phyloP scores from a whole-genome alignment of 37 sponge, comb jelly and placozoan species.

The Dysidea cf. avara region DNA sequence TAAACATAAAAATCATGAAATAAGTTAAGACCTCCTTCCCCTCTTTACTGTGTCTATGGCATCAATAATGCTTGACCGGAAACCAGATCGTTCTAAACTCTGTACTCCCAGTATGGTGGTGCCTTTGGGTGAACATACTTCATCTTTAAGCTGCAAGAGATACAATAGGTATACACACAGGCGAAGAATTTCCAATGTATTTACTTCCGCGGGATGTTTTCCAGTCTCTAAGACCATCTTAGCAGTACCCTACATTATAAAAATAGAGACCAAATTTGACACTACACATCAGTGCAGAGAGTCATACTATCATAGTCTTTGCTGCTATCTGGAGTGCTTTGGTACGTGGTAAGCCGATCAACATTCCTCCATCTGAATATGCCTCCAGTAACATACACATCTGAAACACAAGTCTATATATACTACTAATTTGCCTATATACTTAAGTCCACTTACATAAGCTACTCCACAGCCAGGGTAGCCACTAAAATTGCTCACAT shows the following conservation, averaged over 20 bases:
- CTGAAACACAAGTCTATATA: too few species aligned
- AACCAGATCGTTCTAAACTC: constrained; percentile 85
- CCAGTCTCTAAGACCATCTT: constrained; percentile 93
- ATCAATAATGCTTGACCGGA: constrained; percentile 95
- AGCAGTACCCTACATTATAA: constrained; percentile 92
- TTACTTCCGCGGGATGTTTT: constrained; percentile 88
- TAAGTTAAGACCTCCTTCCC: too few species aligned
- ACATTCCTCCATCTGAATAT: constrained; percentile 96
- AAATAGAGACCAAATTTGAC: too few species aligned
- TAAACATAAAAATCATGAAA: too few species aligned
- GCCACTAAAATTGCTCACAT: constrained; percentile 90
- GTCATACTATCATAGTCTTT: constrained; percentile 96
- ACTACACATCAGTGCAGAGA: too few species aligned
- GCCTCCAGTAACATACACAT: constrained; percentile 91
- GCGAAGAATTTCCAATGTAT: too few species aligned
- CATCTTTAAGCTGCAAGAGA: constrained; percentile 86
- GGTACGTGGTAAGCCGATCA: constrained; percentile 83
- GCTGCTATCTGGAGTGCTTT: constrained; percentile 82
- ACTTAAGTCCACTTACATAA: constrained; percentile 89
- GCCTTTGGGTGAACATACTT: constrained; percentile 96
- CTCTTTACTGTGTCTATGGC: constrained; percentile 82
- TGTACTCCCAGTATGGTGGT: constrained; percentile 87
- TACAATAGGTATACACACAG: neutral
- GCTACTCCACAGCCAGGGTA: constrained; percentile 94
- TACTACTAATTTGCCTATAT: too few species aligned